Conservation (phyloP, 2,888 invertebrate genomes). For the Phyllotreta striolata region DNA sequence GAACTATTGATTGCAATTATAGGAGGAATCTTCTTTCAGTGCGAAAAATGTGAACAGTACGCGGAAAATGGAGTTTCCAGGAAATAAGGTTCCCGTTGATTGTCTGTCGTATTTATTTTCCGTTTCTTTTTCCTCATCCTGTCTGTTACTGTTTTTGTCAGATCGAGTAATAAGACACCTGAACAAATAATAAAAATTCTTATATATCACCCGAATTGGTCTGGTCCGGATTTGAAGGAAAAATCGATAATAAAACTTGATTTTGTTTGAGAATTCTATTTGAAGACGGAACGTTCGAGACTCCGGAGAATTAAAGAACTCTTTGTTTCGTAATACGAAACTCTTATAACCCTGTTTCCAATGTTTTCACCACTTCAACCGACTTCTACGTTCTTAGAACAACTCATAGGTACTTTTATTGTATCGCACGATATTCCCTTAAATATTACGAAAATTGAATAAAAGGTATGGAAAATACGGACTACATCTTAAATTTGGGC, state of each 20-base stretch:
- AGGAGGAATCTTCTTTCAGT: constrained; percentile 25
- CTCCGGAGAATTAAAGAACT: constrained; percentile 22
- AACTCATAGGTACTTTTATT: too few species aligned
- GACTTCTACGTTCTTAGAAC: too few species aligned
- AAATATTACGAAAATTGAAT: too few species aligned
- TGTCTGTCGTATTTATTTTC: constrained; percentile 46
- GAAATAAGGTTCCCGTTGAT: constrained; percentile 46
- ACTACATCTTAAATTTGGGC: too few species aligned
- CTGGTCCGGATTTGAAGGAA: constrained; percentile 30
- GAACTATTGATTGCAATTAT: constrained; percentile 38
- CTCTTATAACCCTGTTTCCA: constrained; percentile 2
- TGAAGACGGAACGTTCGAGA: constrained; percentile 18
- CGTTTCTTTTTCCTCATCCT: constrained; percentile 37
- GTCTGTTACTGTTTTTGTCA: constrained; percentile 45
- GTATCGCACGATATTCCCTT: too few species aligned
- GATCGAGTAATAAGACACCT: constrained; percentile 47
- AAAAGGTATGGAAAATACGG: too few species aligned
- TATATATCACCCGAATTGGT: constrained; percentile 34
- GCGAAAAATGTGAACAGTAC: constrained; percentile 31
- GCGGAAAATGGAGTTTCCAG: constrained; percentile 40
- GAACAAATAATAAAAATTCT: constrained; percentile 43
- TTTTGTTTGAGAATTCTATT: constrained; percentile 30
- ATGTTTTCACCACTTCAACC: too few species aligned
- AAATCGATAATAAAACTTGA: constrained; percentile 31
- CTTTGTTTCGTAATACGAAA: constrained; percentile 12